Percentiles rank a stretch among this genome's conserved stretches.
Evolutionary conservation across 2,113 vertebrate species (phyloP).

Genomic region (Anoura caudifer): DNA sequence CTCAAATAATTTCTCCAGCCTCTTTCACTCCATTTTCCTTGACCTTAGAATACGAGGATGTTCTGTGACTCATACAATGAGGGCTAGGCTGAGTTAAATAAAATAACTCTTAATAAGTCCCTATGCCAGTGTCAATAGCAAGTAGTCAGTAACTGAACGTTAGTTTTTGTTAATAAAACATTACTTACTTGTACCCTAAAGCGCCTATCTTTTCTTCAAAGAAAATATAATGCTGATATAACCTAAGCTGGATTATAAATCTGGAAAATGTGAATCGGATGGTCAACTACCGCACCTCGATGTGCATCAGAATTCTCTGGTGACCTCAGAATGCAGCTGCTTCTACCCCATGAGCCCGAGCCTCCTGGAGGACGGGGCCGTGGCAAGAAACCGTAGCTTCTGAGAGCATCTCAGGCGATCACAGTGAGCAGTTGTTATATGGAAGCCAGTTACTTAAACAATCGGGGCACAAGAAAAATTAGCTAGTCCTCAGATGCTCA

Average conservation of each 20-base stretch:
- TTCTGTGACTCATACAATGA: background rate
- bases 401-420: background rate
- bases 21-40: background rate
- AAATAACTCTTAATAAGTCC: background rate
- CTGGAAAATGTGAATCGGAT: background rate
- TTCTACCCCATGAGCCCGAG: background rate
- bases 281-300: background rate
- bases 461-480: background rate
- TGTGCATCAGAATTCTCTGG: conserved; percentile 4
- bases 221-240: conserved; percentile 9
- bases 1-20: background rate
- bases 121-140: background rate
- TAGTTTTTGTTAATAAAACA: conserved; percentile 17
- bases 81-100: background rate
- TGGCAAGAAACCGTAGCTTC: background rate
- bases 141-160: background rate
- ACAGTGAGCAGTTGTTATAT: background rate
- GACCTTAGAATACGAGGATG: background rate
- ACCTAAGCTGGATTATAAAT: background rate
- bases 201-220: background rate
- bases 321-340: background rate
- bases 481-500: background rate
- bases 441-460: background rate
- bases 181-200: background rate
- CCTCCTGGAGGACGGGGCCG: background rate